These are phyloP conservation scores for Craniophora ligustri DNA, from an alignment of 2,888 invertebrate genomes.

Conservation along the genomic window DNA sequence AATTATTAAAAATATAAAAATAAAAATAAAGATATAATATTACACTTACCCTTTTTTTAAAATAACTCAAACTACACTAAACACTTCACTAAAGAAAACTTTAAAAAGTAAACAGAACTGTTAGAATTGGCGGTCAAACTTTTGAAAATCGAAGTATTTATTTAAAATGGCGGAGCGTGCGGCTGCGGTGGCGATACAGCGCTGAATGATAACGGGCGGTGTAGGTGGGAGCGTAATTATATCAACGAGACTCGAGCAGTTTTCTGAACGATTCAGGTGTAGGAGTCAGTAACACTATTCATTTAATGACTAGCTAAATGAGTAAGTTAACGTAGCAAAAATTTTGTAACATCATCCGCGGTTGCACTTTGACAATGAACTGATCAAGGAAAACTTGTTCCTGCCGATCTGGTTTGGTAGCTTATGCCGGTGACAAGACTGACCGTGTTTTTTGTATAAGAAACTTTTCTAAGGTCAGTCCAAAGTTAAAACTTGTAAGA, in stretches of 20 bases:
- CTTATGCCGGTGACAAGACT: not conserved
- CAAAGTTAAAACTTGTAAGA: constrained; percentile 2
- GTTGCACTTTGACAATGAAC: constrained; percentile 29
- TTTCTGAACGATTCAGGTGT: constrained; percentile 50
- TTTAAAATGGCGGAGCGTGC: constrained; percentile 60
- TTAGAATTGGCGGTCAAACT: constrained; percentile 40
- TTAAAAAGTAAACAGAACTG: constrained; percentile 2
- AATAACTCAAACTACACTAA: constrained; percentile 19
- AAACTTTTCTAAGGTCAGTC: constrained; percentile 4
- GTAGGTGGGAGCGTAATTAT: constrained; percentile 59
- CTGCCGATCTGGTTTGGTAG: constrained; percentile 17
- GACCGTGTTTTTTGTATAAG: constrained; percentile 7
- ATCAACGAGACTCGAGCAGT: constrained; percentile 49
- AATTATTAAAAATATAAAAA: too few relatives aligned
- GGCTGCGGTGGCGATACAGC: constrained; percentile 61
- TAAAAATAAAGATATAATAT: too few relatives aligned
- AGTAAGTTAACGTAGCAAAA: constrained; percentile 33
- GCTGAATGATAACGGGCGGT: constrained; percentile 73
- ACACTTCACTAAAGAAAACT: constrained; percentile 33
- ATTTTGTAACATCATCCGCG: constrained; percentile 45
- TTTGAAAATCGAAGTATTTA: constrained; percentile 49
- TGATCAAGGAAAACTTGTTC: constrained; percentile 14
- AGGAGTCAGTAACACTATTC: constrained; percentile 49
- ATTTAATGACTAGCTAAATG: constrained; percentile 28
- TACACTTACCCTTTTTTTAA: too few relatives aligned